These are phyloP conservation scores for Bostrychus sinensis DNA, from an alignment of 2,113 vertebrate genomes.

Conservation along the genomic window DNA sequence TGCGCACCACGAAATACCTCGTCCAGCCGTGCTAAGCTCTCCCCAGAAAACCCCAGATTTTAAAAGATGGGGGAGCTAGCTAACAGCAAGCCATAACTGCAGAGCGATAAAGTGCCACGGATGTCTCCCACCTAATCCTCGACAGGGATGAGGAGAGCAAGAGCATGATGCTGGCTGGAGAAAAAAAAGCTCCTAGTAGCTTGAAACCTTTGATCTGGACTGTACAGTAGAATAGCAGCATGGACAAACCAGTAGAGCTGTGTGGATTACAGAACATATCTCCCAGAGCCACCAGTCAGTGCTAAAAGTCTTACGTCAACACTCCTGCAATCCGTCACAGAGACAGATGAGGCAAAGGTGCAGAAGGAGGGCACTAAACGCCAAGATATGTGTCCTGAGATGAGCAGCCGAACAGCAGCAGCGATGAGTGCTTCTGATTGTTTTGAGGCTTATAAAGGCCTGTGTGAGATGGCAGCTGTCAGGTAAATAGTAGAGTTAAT, in stretches of 20 bases:
- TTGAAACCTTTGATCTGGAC: constrained; percentile 72
- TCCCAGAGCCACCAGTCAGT: constrained; percentile 56
- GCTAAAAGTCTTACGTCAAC: constrained; percentile 71
- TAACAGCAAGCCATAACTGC: constrained; percentile 61
- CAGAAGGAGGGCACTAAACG: constrained; percentile 36
- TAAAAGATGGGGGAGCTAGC: constrained; percentile 49
- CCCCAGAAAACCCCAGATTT: constrained; percentile 60
- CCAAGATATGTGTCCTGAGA: constrained; percentile 41
- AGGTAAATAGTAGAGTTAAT: constrained; percentile 37
- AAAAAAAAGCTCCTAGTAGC: constrained; percentile 55
- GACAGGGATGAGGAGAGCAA: constrained; percentile 61
- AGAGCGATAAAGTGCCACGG: constrained; percentile 72
- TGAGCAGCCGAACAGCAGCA: constrained; percentile 12
- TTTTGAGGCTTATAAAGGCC: constrained; percentile 49
- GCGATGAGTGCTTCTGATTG: constrained; percentile 32
- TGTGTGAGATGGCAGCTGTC: constrained; percentile 32
- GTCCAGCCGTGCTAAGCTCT: constrained; percentile 60
- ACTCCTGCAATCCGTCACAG: constrained; percentile 55
- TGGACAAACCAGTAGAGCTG: constrained; percentile 61
- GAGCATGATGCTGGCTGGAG: constrained; percentile 51
- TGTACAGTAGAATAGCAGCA: constrained; percentile 40
- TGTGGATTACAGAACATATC: constrained; percentile 75
- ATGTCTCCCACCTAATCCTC: constrained; percentile 73
- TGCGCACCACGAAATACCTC: constrained; percentile 59
- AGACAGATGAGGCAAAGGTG: constrained; percentile 50